Percentiles rank a stretch among this genome's conserved stretches.
phyloP scores from a whole-genome alignment of 2,113 vertebrate genomes.

The Oreotrochilus melanogaster region DNA sequence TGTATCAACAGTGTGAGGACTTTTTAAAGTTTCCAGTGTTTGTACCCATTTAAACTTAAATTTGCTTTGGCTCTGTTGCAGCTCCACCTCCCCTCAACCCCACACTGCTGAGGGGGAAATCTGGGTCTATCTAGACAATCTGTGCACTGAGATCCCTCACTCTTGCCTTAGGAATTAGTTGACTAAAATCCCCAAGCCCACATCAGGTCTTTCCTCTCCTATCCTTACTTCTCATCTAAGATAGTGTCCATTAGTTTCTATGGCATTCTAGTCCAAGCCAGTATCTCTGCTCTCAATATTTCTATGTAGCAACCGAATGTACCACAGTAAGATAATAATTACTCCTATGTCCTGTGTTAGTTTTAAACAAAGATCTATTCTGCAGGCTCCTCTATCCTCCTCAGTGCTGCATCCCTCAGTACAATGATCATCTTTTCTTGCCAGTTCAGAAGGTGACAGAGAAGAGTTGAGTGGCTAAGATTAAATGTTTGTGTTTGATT shows the following conservation, averaged over 20 bases:
- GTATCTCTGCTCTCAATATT: neutral
- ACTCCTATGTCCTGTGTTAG: neutral
- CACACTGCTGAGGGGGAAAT: neutral
- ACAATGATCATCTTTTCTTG: neutral
- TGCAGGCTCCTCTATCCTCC: neutral
- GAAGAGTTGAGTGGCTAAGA: neutral
- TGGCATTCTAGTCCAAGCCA: neutral
- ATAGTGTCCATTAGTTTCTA: neutral
- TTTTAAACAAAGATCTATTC: neutral
- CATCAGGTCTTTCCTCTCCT: neutral
- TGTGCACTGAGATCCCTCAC: neutral
- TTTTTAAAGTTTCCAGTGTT: neutral
- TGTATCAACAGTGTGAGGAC: neutral
- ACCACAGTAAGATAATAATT: neutral
- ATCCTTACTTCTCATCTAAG: neutral
- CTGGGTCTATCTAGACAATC: neutral
- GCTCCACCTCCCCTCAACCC: neutral
- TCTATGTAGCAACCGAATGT: neutral
- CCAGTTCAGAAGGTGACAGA: neutral
- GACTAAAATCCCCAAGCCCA: neutral
- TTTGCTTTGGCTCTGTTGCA: neutral
- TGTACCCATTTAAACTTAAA: neutral
- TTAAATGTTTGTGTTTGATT: neutral
- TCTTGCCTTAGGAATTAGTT: neutral
- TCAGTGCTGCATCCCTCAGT: neutral